These are phyloP conservation scores for Ondatra zibethicus DNA, from an alignment of 2,113 vertebrate genomes.

Conservation along the genomic window DNA sequence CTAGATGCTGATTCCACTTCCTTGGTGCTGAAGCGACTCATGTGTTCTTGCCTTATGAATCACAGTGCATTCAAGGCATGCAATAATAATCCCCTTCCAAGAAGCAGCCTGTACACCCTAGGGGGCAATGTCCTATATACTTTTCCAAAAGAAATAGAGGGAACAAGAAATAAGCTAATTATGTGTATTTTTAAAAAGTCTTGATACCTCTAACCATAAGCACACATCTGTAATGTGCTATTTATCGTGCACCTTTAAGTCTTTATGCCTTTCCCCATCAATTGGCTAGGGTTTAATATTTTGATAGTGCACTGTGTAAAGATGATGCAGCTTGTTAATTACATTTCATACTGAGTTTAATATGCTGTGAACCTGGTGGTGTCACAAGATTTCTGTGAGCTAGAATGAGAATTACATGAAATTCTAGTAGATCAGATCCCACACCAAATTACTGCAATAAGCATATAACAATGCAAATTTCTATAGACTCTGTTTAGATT, in stretches of 20 bases:
- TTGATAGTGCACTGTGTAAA: slow-evolving; percentile 82
- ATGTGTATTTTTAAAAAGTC: slow-evolving; percentile 45
- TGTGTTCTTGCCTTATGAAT: slow-evolving; percentile 86
- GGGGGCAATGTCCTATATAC: slow-evolving; percentile 76
- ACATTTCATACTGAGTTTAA: slow-evolving; percentile 82
- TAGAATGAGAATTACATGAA: slow-evolving; percentile 73
- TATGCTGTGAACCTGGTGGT: slow-evolving; percentile 79
- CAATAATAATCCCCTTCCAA: slow-evolving; percentile 86
- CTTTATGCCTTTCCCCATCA: slow-evolving; percentile 75
- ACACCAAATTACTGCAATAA: slow-evolving; percentile 78
- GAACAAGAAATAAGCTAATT: slow-evolving; percentile 3
- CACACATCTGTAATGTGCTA: slow-evolving; percentile 67
- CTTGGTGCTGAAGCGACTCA: slow-evolving; percentile 86
- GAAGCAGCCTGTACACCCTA: slow-evolving; percentile 82
- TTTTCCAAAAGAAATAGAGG: slow-evolving; percentile 74
- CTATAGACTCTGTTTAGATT: slow-evolving; percentile 69
- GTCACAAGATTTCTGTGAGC: slow-evolving; percentile 77
- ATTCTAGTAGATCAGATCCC: slow-evolving; percentile 70
- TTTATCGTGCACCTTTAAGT: slow-evolving; percentile 68
- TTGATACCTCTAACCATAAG: slow-evolving; percentile 76
- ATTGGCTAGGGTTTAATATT: slow-evolving; percentile 83
- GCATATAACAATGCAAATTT: slow-evolving; percentile 71
- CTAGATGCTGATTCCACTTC: slow-evolving; percentile 85
- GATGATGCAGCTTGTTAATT: slow-evolving; percentile 80
- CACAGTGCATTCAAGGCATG: slow-evolving; percentile 85